These are phyloP conservation scores for Epistrophe eligans DNA, from an alignment of 2,888 invertebrate genomes.

Conservation along the genomic window DNA sequence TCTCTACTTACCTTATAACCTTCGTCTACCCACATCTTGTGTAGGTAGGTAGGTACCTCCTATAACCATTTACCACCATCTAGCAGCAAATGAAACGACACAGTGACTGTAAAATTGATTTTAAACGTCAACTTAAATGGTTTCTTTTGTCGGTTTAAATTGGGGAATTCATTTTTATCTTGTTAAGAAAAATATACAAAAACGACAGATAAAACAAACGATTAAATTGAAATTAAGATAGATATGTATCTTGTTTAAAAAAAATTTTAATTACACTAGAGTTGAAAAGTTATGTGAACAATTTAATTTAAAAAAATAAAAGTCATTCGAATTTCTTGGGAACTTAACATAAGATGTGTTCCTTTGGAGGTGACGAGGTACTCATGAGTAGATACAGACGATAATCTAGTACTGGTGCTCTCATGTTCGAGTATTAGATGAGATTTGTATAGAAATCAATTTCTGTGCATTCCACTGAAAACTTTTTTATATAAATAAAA, in stretches of 20 bases:
- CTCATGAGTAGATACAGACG: too few species aligned
- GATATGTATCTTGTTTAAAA: conserved; percentile 15
- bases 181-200: conserved; percentile 7
- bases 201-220: conserved; percentile 21
- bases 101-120: conserved; percentile 51
- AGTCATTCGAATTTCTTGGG: not conserved
- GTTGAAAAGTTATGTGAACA: conserved; percentile 3
- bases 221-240: conserved; percentile 44
- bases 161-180: conserved; percentile 16
- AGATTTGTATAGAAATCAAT: too few species aligned
- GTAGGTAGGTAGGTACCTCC: too few species aligned
- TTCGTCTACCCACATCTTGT: not conserved
- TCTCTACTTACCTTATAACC: not conserved
- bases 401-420: too few species aligned
- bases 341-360: too few species aligned
- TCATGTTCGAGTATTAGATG: too few species aligned
- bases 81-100: conserved; percentile 13
- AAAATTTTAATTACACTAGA: not conserved
- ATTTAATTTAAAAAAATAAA: not conserved
- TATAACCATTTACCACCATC: not conserved
- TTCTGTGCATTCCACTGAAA: too few species aligned
- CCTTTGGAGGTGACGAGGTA: too few species aligned
- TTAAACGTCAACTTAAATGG: conserved; percentile 41
- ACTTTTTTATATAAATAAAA: too few species aligned
- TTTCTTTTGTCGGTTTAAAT: conserved; percentile 55